phyloP scores from a whole-genome alignment of 2,113 vertebrate genomes.

The Nycticorax nycticorax region DNA sequence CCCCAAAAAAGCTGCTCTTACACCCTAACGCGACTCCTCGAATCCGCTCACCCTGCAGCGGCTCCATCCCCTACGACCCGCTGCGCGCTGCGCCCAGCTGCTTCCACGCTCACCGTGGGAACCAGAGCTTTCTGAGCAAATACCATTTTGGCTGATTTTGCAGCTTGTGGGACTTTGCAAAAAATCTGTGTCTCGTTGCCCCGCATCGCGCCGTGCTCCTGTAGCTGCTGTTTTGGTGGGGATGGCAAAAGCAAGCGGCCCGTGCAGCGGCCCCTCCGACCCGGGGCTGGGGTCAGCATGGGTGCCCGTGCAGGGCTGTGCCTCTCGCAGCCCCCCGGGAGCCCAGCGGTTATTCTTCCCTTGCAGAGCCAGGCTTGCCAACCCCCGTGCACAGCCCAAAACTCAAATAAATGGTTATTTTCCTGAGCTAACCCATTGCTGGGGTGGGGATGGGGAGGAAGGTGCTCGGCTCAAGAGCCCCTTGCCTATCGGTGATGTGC shows the following conservation, averaged over 20 bases:
- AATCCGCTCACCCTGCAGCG: background rate
- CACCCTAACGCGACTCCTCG: background rate
- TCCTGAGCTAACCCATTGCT: background rate
- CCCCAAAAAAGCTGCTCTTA: background rate
- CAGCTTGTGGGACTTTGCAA: background rate
- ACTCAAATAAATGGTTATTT: background rate
- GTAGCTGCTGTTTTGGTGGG: background rate
- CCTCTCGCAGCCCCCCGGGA: background rate
- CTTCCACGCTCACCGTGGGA: background rate
- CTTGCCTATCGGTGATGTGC: too few relatives aligned
- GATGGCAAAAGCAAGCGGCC: background rate
- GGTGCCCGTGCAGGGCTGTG: rapidly evolving
- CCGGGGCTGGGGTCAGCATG: rapidly evolving
- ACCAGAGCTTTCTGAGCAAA: background rate
- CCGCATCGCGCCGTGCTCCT: rapidly evolving
- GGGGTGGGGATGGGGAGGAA: too few relatives aligned
- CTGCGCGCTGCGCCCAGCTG: background rate
- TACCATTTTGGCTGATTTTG: background rate
- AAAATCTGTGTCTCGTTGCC: background rate
- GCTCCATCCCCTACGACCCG: background rate
- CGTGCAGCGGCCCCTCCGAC: too few relatives aligned
- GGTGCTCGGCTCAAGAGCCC: background rate
- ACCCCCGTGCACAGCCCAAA: rapidly evolving
- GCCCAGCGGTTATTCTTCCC: background rate
- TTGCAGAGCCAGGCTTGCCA: background rate